Conservation (phyloP, 2,888 invertebrate species). For the Ametastegia equiseti region DNA sequence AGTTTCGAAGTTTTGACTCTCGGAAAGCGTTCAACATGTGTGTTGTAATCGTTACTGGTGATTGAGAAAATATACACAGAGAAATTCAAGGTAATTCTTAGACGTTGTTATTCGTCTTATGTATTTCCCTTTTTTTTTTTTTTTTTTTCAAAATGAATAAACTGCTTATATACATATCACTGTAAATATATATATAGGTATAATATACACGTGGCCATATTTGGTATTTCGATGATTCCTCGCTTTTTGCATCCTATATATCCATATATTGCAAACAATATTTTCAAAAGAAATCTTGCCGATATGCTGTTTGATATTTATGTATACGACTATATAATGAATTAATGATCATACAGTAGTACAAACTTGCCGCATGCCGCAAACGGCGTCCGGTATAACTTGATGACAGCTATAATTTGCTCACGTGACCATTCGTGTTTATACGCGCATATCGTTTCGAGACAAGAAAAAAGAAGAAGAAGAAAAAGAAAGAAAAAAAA, state of each 20-base stretch:
- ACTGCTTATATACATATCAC: neutral
- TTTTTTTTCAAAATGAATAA: neutral
- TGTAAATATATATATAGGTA: too few species aligned
- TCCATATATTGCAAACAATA: too few species aligned
- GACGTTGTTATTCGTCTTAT: constrained; percentile 12
- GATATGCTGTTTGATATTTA: neutral
- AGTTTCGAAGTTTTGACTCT: constrained; percentile 2
- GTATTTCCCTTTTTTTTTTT: neutral
- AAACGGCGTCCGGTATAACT: neutral
- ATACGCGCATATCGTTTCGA: neutral
- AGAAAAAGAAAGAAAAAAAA: neutral
- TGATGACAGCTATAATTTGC: constrained; percentile 12
- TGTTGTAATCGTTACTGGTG: constrained; percentile 40
- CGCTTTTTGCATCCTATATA: too few species aligned
- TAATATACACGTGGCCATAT: neutral
- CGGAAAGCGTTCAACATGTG: constrained; percentile 17
- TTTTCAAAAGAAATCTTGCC: neutral
- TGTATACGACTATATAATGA: neutral
- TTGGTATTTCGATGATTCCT: neutral
- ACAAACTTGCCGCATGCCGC: neutral
- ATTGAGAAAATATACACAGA: constrained; percentile 35
- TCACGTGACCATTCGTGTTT: constrained; percentile 27
- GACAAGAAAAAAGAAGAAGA: neutral
- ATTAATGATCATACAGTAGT: neutral
- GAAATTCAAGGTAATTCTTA: neutral